Evolutionary conservation across 2,797 vertebrate genomes (phyloP).

Genomic region (Sparidentex hasta): DNA sequence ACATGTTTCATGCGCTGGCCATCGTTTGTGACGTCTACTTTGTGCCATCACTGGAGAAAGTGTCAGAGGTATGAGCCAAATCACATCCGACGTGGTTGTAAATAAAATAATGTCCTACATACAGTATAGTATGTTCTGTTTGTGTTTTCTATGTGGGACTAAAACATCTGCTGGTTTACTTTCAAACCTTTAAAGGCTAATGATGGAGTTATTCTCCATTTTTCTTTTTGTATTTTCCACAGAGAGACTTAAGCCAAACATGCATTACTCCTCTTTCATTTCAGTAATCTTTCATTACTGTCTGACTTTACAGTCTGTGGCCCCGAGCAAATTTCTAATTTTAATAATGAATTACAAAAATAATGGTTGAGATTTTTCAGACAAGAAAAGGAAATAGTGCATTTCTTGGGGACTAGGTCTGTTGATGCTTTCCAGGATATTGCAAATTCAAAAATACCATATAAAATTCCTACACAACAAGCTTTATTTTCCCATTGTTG

Average conservation of each 20-base stretch:
- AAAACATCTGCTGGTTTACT: background rate
- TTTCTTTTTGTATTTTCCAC: background rate
- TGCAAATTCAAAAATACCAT: too few species aligned
- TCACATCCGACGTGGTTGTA: background rate
- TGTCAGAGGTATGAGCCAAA: conserved; percentile 82
- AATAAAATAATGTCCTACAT: background rate
- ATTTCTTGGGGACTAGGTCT: background rate
- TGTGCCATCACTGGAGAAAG: conserved; percentile 88
- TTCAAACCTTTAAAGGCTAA: background rate
- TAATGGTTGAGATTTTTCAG: too few species aligned
- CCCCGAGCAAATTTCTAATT: too few species aligned
- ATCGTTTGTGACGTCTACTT: conserved; percentile 89
- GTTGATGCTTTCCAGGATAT: too few species aligned
- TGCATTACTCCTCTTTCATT: background rate
- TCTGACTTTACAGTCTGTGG: background rate
- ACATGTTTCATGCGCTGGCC: conserved; percentile 88
- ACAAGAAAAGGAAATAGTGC: too few species aligned
- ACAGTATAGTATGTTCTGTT: background rate
- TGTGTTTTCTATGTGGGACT: background rate
- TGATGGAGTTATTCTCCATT: background rate
- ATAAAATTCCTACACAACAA: too few species aligned
- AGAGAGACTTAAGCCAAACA: background rate
- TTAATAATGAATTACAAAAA: too few species aligned
- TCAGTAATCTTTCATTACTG: background rate
- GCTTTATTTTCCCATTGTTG: too few species aligned